Evolutionary conservation across 2,113 vertebrate species (phyloP), one percentile per base, ranked within the genome.

Genomic region (zebrafish (Danio rerio)): DNA sequence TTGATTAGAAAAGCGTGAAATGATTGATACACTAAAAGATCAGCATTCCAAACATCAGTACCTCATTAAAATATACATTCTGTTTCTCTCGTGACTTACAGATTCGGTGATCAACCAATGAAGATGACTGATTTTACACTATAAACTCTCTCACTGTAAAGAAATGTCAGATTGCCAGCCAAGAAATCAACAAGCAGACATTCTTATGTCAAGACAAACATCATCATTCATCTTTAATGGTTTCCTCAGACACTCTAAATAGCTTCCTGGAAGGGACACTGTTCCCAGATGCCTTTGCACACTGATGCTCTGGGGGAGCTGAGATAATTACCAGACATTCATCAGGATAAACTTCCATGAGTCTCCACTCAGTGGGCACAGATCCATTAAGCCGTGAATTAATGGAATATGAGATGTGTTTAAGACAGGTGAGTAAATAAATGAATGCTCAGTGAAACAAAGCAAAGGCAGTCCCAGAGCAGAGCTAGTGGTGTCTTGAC

Each of bases 281-380:
- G n/a, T 71, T 45, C 77, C 9, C 20, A 20, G 12, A 58, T 58
- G 43, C 49, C 45, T 12, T n/a, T 42, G 63, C 50, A 63, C 18
- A 53, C 7, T 65, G 49, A 53, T 52, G 66, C 50, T 55, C 56
- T 45, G 20, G 84, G 50, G 69, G 21, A 13, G 10, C 40, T 40
- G 42, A 83, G 42, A 56, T 81, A 63, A 81, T 86, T 78, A 81
- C 73, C 65, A 78, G 55, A 63, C 78, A 86, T 78, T 81, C 53
- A 83, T 83, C 66, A 81, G 45, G 58, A 65, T 72, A 49, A 80
- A 80, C 69, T 59, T 81, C 68, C 13, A 13, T 61, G 42, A 70
- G 6, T 59, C 56, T n/a, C 56, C 31, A 59, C 20, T 50, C 43
- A 52, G 50, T 42, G 56, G 47, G 69, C 20, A 72, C 9, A 81